Base-by-base conservation (phyloP, 2,113 vertebrate genomes). In the Struthio camelus region DNA sequence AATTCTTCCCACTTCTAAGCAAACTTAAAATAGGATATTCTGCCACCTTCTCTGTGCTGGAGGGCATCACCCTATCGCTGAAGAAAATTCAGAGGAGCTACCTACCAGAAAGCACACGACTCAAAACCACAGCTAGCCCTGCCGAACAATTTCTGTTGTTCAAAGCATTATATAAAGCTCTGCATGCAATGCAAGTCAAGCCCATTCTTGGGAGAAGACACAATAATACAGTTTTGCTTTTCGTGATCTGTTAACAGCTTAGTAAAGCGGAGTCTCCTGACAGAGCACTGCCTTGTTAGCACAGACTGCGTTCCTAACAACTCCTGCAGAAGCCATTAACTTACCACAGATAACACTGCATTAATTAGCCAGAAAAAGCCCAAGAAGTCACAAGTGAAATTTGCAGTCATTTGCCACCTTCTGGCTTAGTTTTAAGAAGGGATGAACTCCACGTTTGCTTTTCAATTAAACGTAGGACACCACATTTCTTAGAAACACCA, bases 401-500 rank as follows among this genome's bases (percentile, higher is more conserved):
- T 25, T 18, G 79, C 5, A 4, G 25, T 4, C 25, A 4, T 28
- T 71, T 53, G 51, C 20, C 46, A 44, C 36, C 42, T 6, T 22
- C 38, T 2, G 7, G 12, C n/a, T 53, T 75, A 30, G 32, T 61
- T 61, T 61, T 3, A 70, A 51, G n/a, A 62, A 17, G 0, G 4
- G 59, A 34, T 65, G 27, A 89, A 78, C 42, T 16, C 59, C 22
- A 1, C 1, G 2, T 75, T 71, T 85, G 78, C 50, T 70, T 87
- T 48, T 87, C 14, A 24, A 16, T 11, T 42, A 44, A 42, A 24
- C 22, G 30, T 0, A 7, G 51, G 59, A 0, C 15, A 66, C 18
- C 3, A 3, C 12, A 38, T 23, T 62, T 58, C 20, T 44, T n/a
- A 4, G 18, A 48, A 73, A 59, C 25, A 17, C 0, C 3, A 69